A percentile compares a stretch with the other conserved stretches of the same genome.
phyloP scores from a whole-genome alignment of 2,113 vertebrate genomes.

The Puma concolor region DNA sequence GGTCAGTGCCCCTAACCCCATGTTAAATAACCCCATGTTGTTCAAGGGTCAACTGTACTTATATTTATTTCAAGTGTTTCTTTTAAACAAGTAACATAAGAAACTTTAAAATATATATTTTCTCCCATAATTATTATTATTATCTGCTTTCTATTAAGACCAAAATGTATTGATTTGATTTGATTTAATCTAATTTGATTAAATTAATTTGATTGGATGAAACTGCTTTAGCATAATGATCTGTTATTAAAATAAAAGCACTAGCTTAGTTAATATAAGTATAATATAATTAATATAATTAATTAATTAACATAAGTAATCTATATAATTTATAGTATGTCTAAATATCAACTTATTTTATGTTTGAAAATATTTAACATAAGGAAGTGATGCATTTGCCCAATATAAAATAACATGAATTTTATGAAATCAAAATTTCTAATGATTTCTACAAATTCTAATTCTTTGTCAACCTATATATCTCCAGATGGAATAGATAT shows the following conservation, averaged over 20 bases:
- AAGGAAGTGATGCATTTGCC: neutral
- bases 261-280: neutral
- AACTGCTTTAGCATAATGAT: neutral
- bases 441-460: neutral
- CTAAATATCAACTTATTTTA: neutral
- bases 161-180: neutral
- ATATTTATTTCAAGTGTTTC: neutral
- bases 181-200: too few relatives aligned
- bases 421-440: neutral
- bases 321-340: neutral
- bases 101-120: neutral
- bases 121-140: neutral
- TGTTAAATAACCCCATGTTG: neutral
- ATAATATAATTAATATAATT: neutral
- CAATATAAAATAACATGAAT: neutral
- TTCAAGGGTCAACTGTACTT: neutral
- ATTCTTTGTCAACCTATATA: neutral
- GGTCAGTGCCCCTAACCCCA: neutral
- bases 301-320: neutral
- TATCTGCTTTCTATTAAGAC: neutral
- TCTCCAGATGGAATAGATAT: neutral
- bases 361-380: constrained; percentile 2
- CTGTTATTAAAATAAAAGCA: neutral
- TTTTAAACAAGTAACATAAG: neutral
- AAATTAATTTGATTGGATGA: neutral